Percentiles rank a stretch among this genome's conserved stretches.
These are phyloP conservation scores for Isurus oxyrinchus DNA, from an alignment of 2,113 vertebrate species.

Conservation along the genomic window DNA sequence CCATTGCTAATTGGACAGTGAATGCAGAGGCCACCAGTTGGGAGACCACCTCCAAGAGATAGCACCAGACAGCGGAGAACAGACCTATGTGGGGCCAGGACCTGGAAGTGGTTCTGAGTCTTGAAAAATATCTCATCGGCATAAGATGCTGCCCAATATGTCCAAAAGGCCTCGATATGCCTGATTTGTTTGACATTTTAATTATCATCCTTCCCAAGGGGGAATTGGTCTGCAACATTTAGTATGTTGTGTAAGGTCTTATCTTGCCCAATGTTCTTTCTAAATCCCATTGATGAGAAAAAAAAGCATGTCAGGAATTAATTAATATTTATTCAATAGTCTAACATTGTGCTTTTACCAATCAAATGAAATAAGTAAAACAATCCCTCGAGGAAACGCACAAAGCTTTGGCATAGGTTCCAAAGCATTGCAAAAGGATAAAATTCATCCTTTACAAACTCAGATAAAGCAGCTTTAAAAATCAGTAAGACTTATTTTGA, in stretches of 20 bases:
- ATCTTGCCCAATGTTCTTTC: background rate
- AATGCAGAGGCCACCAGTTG: no score
- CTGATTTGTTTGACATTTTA: no score
- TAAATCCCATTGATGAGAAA: background rate
- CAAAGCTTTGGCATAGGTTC: constrained; percentile 1
- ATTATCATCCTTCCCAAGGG: no score
- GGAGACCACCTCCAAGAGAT: no score
- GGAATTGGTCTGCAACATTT: background rate
- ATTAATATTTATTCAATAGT: background rate
- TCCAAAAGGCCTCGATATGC: no score
- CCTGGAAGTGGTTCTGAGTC: no score
- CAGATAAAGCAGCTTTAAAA: background rate
- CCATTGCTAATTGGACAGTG: no score
- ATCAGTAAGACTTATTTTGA: background rate
- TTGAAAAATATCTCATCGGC: no score
- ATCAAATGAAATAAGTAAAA: background rate
- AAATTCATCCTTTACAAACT: background rate
- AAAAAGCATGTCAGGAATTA: background rate
- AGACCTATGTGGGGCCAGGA: no score
- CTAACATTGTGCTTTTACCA: background rate
- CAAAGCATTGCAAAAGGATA: constrained; percentile 6
- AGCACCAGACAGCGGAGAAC: no score
- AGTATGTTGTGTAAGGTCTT: background rate
- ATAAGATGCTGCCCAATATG: no score
- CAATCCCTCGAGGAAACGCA: background rate